These are phyloP conservation scores for Toxonevra muliebris DNA, from an alignment of 2,888 invertebrate genomes.

Conservation along the genomic window DNA sequence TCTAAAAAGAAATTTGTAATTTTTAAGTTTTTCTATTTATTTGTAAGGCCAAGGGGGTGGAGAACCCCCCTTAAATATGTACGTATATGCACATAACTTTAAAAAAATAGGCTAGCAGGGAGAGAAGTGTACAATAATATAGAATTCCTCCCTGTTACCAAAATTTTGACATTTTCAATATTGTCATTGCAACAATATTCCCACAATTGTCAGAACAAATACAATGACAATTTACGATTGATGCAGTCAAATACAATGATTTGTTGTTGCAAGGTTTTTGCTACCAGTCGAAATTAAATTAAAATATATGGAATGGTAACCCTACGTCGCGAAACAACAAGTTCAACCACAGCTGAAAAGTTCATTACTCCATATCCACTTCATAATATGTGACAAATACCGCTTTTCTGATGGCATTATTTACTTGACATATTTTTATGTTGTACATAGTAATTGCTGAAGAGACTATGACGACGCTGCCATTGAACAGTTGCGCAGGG, in stretches of 20 bases:
- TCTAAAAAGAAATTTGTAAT: too few species aligned
- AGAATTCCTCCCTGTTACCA: too few species aligned
- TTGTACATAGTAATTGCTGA: slow-evolving; percentile 14
- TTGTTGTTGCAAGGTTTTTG: slow-evolving; percentile 37
- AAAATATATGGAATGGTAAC: slow-evolving; percentile 51
- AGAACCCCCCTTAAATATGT: too few species aligned
- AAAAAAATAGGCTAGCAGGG: too few species aligned
- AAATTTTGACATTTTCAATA: slow-evolving; percentile 47
- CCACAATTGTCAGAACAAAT: slow-evolving; percentile 54
- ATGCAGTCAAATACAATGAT: slow-evolving; percentile 1
- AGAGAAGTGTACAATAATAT: too few species aligned
- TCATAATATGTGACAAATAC: neutral
- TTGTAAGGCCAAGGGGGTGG: too few species aligned
- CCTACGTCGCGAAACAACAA: slow-evolving; percentile 9
- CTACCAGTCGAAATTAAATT: slow-evolving; percentile 50
- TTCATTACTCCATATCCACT: slow-evolving; percentile 16
- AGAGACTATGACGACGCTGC: neutral
- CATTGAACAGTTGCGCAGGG: slow-evolving; percentile 19
- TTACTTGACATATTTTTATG: slow-evolving; percentile 38
- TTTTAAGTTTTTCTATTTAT: too few species aligned
- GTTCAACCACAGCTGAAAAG: slow-evolving; percentile 2
- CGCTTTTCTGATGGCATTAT: slow-evolving; percentile 49
- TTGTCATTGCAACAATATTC: slow-evolving; percentile 47
- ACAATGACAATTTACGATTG: neutral
- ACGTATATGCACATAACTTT: too few species aligned